phyloP scores from a whole-genome alignment of 2,113 vertebrate species.

The Athene noctua region DNA sequence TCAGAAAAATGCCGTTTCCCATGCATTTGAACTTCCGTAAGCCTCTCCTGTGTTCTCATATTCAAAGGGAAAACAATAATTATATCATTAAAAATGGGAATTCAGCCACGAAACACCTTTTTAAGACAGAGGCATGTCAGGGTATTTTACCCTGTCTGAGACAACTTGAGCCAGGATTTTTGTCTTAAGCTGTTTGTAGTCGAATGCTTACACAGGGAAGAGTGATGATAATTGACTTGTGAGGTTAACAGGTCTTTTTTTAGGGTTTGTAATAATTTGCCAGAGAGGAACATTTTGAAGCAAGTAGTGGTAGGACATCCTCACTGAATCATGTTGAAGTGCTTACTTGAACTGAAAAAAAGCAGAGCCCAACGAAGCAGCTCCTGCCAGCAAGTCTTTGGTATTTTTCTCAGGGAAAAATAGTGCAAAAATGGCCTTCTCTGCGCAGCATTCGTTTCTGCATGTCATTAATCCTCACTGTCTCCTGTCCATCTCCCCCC shows the following conservation, averaged over 20 bases:
- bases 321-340: slow-evolving; percentile 9
- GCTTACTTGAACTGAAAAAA: slow-evolving; percentile 1
- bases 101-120: not conserved
- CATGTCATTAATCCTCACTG: not conserved
- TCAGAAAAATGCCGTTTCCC: not conserved
- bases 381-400: not conserved
- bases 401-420: not conserved
- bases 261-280: slow-evolving; percentile 16
- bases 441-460: not conserved
- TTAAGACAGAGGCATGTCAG: not conserved
- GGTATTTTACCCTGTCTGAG: not conserved
- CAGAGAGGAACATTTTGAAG: slow-evolving; percentile 30
- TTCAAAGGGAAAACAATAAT: not conserved
- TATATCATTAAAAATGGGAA: not conserved
- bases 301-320: not conserved
- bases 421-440: not conserved
- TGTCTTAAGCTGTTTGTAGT: not conserved
- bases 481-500: not conserved
- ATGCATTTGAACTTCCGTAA: not conserved
- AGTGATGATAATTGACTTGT: not conserved
- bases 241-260: slow-evolving; percentile 3
- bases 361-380: not conserved
- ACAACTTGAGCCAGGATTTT: not conserved
- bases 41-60: not conserved
- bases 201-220: not conserved